These are phyloP conservation scores for Macrotrachela quadricornifera DNA, from an alignment of 1,140 invertebrate genomes.

Conservation along the genomic window DNA sequence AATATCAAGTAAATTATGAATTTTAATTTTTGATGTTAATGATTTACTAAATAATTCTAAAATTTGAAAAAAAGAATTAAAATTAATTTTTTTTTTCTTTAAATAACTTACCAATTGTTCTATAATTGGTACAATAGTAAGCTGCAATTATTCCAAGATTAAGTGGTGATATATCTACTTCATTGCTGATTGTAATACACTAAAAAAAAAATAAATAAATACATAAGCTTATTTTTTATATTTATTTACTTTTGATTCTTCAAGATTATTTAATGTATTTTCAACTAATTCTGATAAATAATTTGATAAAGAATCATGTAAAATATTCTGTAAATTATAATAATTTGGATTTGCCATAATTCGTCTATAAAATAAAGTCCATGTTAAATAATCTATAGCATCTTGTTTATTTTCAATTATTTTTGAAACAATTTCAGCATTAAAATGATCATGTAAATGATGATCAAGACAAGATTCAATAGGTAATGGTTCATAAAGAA, in stretches of 20 bases:
- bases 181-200: slow-evolving; percentile 90
- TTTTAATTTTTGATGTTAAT: slow-evolving; percentile 86
- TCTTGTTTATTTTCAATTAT: slow-evolving; percentile 78
- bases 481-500: slow-evolving; percentile 84
- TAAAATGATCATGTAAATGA: slow-evolving; percentile 82
- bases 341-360: slow-evolving; percentile 64
- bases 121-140: slow-evolving; percentile 99
- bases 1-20: slow-evolving; percentile 84
- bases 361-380: slow-evolving; percentile 90
- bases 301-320: slow-evolving; percentile 86
- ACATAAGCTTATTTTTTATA: neutral
- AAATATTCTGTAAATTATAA: slow-evolving; percentile 80
- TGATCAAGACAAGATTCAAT: slow-evolving; percentile 75
- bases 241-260: slow-evolving; percentile 56
- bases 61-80: neutral
- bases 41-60: slow-evolving; percentile 86
- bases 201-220: slow-evolving; percentile 14
- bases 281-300: slow-evolving; percentile 95
- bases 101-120: slow-evolving; percentile 58
- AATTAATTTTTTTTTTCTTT: neutral
- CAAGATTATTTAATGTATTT: slow-evolving; percentile 73
- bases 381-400: slow-evolving; percentile 84
- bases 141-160: slow-evolving; percentile 99
- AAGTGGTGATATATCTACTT: slow-evolving; percentile 80
- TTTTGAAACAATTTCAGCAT: slow-evolving; percentile 83